These are phyloP conservation scores for Cottus gobio DNA, from an alignment of 2,113 vertebrate genomes.

Conservation along the genomic window DNA sequence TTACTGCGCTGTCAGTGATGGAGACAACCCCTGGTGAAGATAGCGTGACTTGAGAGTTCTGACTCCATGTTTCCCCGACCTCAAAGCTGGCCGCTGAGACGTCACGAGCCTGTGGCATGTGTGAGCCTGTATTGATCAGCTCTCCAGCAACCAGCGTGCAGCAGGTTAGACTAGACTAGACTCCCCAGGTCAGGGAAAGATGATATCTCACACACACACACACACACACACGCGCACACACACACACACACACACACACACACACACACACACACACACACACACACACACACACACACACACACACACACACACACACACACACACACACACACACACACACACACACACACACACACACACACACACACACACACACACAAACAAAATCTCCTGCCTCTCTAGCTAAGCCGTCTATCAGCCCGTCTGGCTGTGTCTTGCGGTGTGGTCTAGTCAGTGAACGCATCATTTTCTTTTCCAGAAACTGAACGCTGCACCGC, in stretches of 20 bases:
- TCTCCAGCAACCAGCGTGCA: constrained; percentile 19
- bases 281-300: too few relatives aligned
- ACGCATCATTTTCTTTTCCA: constrained; percentile 14
- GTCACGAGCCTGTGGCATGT: constrained; percentile 15
- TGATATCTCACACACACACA: constrained; percentile 5
- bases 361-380: too few relatives aligned
- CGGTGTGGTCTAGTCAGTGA: background rate
- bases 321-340: too few relatives aligned
- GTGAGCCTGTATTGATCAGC: background rate
- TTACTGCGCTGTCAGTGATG: background rate
- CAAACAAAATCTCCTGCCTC: background rate
- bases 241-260: too few relatives aligned
- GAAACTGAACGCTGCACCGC: background rate
- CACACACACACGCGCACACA: too few relatives aligned
- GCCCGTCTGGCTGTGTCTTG: background rate
- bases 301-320: too few relatives aligned
- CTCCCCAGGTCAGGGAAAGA: background rate
- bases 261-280: too few relatives aligned
- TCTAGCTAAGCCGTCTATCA: background rate
- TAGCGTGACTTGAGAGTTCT: constrained; percentile 31
- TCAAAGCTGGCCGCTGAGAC: constrained; percentile 28
- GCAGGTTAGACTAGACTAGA: background rate
- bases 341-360: too few relatives aligned
- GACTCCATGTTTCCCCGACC: constrained; percentile 33
- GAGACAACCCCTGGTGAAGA: constrained; percentile 30